Evolutionary conservation across 2,113 vertebrate species (phyloP).

Genomic region (Oncorhynchus tshawytscha): DNA sequence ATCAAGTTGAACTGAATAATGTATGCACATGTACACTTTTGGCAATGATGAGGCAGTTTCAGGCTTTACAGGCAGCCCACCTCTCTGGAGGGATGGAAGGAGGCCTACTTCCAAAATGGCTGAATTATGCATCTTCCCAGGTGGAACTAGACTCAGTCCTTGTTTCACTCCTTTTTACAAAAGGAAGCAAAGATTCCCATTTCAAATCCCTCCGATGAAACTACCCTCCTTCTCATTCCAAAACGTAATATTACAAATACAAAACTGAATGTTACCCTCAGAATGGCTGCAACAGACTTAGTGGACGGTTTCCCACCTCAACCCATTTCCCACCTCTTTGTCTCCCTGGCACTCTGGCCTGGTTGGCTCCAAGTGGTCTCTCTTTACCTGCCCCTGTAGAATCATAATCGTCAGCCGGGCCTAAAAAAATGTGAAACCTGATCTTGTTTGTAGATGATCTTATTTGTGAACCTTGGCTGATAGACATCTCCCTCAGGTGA

Average conservation of each 20-base stretch:
- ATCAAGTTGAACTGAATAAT: constrained; percentile 90
- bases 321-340: constrained; percentile 11
- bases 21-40: constrained; percentile 84
- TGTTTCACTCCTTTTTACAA: constrained; percentile 76
- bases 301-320: background rate
- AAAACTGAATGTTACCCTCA: background rate
- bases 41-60: constrained; percentile 91
- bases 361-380: background rate
- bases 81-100: constrained; percentile 82
- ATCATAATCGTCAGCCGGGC: background rate
- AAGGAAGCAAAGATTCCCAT: constrained; percentile 71
- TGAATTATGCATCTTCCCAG: constrained; percentile 94
- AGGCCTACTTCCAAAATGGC: constrained; percentile 84
- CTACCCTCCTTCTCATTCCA: constrained; percentile 8
- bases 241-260: background rate
- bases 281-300: background rate
- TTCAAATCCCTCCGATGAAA: constrained; percentile 38
- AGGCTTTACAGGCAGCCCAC: constrained; percentile 87
- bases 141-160: constrained; percentile 82
- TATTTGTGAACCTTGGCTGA: constrained; percentile 38
- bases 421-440: constrained; percentile 25
- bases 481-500: constrained; percentile 30
- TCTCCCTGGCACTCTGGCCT: background rate
- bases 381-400: constrained; percentile 1
- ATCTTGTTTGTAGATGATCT: constrained; percentile 32